Evolutionary conservation across 2,888 invertebrate genomes (phyloP).

Genomic region (Branchinecta sandiegonensis): DNA sequence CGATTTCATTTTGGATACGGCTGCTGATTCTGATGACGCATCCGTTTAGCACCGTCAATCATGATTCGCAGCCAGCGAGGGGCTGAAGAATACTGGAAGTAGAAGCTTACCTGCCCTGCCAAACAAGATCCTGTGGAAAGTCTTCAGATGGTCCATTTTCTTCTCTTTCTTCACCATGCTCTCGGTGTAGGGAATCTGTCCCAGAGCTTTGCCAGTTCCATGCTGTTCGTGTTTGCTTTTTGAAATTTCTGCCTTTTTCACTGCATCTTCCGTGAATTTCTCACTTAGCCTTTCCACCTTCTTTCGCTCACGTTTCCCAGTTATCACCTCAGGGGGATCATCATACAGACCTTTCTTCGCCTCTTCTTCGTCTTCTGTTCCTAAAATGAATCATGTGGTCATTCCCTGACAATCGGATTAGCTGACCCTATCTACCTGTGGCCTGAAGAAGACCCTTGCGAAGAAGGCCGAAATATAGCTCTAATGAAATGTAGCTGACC

Average conservation of each 20-base stretch:
- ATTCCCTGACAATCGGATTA: no score
- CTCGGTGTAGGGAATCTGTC: neutral
- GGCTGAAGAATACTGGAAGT: no score
- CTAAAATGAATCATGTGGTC: no score
- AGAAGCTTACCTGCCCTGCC: neutral
- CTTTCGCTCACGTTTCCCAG: neutral
- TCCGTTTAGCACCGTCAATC: no score
- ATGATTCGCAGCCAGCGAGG: no score
- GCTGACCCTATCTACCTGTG: no score
- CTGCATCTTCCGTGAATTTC: conserved; percentile 4
- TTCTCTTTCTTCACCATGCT: neutral
- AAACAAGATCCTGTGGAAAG: neutral
- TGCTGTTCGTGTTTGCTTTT: conserved; percentile 8
- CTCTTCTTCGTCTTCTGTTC: neutral
- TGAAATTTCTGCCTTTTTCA: neutral
- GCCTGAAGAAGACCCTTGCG: no score
- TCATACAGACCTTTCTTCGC: neutral
- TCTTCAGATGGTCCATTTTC: neutral
- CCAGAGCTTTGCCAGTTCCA: conserved; percentile 2
- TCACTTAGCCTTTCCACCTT: conserved; percentile 13
- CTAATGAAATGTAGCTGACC: no score
- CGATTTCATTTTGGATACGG: no score
- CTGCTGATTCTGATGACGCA: no score
- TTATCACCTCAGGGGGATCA: conserved; percentile 6
- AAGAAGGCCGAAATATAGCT: no score